These are phyloP conservation scores for Drosophila mercatorum DNA, from an alignment of 2,888 invertebrate species.

Conservation along the genomic window DNA sequence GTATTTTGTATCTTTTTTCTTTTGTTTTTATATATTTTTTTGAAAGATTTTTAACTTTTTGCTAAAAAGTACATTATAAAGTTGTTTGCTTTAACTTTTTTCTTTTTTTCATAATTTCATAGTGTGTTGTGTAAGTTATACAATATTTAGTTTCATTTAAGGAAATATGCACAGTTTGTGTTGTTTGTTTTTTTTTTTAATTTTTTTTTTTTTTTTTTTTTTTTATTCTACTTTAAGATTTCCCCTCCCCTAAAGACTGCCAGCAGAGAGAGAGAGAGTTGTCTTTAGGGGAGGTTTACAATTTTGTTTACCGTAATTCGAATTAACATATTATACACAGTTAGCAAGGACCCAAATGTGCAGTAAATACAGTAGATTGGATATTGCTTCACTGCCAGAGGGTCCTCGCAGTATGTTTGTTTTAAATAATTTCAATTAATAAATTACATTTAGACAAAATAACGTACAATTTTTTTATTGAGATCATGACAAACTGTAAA, in stretches of 20 bases:
- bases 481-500: slow-evolving; percentile 75
- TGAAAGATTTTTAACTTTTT: slow-evolving; percentile 16
- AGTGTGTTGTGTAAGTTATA: slow-evolving; percentile 57
- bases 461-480: slow-evolving; percentile 67
- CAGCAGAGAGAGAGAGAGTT: slow-evolving; percentile 43
- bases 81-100: slow-evolving; percentile 18
- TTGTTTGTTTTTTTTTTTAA: slow-evolving; percentile 43
- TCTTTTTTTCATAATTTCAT: slow-evolving; percentile 37
- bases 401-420: slow-evolving; percentile 28
- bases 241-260: slow-evolving; percentile 26
- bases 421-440: slow-evolving; percentile 72
- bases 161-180: slow-evolving; percentile 72
- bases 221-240: slow-evolving; percentile 21
- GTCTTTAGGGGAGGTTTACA: slow-evolving; percentile 22
- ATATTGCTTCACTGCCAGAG: slow-evolving; percentile 9
- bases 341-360: slow-evolving; percentile 15
- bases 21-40: slow-evolving; percentile 28
- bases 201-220: slow-evolving; percentile 21
- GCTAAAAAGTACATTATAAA: slow-evolving; percentile 49
- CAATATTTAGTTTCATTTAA: slow-evolving; percentile 62
- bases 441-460: slow-evolving; percentile 69
- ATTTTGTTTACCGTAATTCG: slow-evolving; percentile 27
- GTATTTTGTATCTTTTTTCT: slow-evolving; percentile 41
- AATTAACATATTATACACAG: slow-evolving; percentile 29
- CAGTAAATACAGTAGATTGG: background rate